phyloP scores from a whole-genome alignment of 1,140 invertebrate genomes.

The Oscheius sp. region DNA sequence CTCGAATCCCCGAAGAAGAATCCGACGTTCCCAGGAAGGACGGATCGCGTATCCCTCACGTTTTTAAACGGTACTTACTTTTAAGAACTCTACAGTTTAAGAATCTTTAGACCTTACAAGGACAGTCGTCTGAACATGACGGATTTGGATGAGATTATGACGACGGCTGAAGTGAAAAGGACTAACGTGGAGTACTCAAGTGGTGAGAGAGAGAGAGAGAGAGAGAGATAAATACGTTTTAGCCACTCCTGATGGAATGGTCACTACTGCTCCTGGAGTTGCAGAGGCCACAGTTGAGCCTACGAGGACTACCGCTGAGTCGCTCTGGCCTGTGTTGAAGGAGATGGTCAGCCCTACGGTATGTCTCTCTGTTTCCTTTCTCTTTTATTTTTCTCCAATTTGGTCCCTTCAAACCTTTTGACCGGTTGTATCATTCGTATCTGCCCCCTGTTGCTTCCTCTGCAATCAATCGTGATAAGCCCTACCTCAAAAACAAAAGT shows the following conservation, averaged over 20 bases:
- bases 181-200: background rate
- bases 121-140: slow-evolving; percentile 19
- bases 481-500: too few relatives aligned
- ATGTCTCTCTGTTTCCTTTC: slow-evolving; percentile 1
- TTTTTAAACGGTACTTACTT: too few relatives aligned
- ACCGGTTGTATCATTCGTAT: too few relatives aligned
- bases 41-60: too few relatives aligned
- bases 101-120: background rate
- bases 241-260: background rate
- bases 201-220: too few relatives aligned
- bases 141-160: slow-evolving; percentile 19
- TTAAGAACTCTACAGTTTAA: background rate
- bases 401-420: too few relatives aligned
- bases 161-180: background rate
- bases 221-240: too few relatives aligned
- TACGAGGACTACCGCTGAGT: background rate
- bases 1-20: slow-evolving; percentile 3
- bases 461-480: too few relatives aligned
- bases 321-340: background rate
- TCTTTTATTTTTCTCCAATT: slow-evolving; percentile 2
- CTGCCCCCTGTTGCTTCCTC: too few relatives aligned
- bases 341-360: slow-evolving; percentile 16
- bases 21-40: too few relatives aligned
- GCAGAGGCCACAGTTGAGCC: background rate
- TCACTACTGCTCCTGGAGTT: background rate